These are phyloP conservation scores for Hybognathus amarus DNA, from an alignment of 2,797 vertebrate species.

Conservation along the genomic window DNA sequence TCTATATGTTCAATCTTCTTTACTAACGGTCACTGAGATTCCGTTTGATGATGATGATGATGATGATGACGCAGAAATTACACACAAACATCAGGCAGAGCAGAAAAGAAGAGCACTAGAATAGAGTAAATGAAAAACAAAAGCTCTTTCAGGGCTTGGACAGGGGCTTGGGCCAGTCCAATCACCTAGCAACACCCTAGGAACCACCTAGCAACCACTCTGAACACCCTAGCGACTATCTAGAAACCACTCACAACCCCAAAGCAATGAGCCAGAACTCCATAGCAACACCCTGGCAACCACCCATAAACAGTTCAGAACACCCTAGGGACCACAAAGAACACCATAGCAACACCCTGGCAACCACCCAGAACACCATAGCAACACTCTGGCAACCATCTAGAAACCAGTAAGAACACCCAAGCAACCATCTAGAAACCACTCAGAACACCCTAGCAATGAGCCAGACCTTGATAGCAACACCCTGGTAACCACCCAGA, in stretches of 20 bases:
- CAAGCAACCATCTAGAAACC: no score
- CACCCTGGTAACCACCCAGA: no score
- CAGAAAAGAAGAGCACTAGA: not conserved
- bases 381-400: no score
- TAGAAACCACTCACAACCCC: not conserved
- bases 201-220: not conserved
- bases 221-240: not conserved
- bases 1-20: not conserved
- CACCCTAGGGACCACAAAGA: no score
- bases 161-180: not conserved
- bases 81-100: not conserved
- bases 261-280: no score
- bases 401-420: no score
- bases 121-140: not conserved
- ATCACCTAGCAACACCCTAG: not conserved
- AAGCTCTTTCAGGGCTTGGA: not conserved
- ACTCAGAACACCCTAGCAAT: not conserved
- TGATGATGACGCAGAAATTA: not conserved
- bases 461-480: not conserved
- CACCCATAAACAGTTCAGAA: not conserved
- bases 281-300: not conserved
- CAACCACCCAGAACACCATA: not conserved
- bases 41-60: not conserved
- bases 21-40: not conserved
- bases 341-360: not conserved